Evolutionary conservation across 2,888 invertebrate genomes (phyloP), one percentile per base, ranked within the genome.

Genomic region (Galeopsomyia nigrocyanea): DNA sequence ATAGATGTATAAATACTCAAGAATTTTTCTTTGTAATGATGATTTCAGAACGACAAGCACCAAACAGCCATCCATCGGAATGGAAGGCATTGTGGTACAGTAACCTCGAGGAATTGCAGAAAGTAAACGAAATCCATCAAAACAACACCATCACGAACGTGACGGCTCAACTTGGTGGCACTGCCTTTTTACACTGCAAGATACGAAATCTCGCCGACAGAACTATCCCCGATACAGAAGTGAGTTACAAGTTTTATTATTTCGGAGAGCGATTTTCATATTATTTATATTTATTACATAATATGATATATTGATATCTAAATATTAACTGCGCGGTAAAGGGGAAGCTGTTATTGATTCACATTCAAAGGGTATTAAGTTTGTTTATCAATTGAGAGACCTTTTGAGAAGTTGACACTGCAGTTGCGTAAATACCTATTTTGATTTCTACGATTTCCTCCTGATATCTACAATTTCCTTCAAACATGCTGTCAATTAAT

Each of bases 121-220:
- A 85, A 79, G 84, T 84, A 75, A 86, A 84, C 80, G 87, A 88
- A 65, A 87, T 87, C 58, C 87, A 87, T 79, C 91, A 93, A 86
- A 93, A 94, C 89, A 92, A 92, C 87, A 93, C 94, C 72, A 90
- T 91, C 77, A 92, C 92, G 79, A 93, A 93, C 85, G 90, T 93
- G 77, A 91, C 93, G 61, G 94, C 91, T 78, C 94, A 94, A 87
- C 89, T 94, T 74, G 94, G 94, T 62, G 91, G 92, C 69, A 91
- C 92, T 55, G 94, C 94, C 76, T 94, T 92, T 88, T 89, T 94
- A 80, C 94, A 94, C 87, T 95, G 95, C 87, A 91, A 92, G 82
- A 93, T 94, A 82, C 90, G 93, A 71, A 90, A 91, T 87, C 90
- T 93, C 78, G 92, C 91, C 79, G 94, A 94, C 85, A 88, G 94